Conservation (phyloP, 2,888 invertebrate species). For the Tolmerus cingulatus region DNA sequence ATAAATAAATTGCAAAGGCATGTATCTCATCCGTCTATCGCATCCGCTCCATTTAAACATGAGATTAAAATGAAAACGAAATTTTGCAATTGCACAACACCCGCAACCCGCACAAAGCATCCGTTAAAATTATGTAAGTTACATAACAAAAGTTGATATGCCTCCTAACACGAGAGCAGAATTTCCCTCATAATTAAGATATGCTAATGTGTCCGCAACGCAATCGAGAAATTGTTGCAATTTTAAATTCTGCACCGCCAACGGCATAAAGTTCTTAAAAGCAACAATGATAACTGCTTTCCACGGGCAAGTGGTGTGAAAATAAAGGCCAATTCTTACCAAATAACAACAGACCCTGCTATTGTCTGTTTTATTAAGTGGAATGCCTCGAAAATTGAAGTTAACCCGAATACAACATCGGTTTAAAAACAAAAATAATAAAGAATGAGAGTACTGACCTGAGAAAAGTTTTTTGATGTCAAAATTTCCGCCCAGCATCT, state of each 20-base stretch:
- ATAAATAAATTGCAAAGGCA: too few species aligned
- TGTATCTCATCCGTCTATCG: too few species aligned
- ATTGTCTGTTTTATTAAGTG: not conserved
- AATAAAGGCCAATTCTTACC: not conserved
- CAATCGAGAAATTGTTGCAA: not conserved
- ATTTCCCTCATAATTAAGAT: not conserved
- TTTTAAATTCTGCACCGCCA: not conserved
- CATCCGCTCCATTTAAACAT: too few species aligned
- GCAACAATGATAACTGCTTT: not conserved
- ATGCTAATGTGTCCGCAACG: not conserved
- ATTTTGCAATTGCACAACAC: not conserved
- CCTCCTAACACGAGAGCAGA: not conserved
- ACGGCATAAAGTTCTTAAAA: not conserved
- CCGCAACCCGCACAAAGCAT: not conserved
- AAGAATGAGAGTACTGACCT: constrained; percentile 52
- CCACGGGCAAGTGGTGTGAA: not conserved
- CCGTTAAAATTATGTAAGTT: not conserved
- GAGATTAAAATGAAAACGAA: not conserved
- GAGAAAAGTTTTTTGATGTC: constrained; percentile 61
- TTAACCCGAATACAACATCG: not conserved
- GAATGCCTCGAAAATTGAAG: not conserved
- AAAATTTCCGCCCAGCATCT: constrained; percentile 58
- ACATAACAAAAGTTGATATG: not conserved
- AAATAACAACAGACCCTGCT: not conserved
- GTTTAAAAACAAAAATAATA: not conserved